A percentile compares a stretch with the other conserved stretches of the same genome.
phyloP scores from a whole-genome alignment of 2,113 vertebrate species.

The Hemichromis elongatus region DNA sequence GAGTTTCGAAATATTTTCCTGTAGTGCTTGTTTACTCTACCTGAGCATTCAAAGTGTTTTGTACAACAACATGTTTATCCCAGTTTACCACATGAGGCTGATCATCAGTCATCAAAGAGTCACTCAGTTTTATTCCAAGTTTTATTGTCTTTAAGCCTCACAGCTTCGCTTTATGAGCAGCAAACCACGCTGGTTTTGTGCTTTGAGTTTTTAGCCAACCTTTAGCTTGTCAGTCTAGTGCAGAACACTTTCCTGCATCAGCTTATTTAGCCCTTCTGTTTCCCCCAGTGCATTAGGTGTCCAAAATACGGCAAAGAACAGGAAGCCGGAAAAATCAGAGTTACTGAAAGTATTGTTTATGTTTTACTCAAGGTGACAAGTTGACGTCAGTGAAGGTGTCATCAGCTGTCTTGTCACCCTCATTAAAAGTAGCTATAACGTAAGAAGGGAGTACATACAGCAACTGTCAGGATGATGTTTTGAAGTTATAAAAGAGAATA shows the following conservation, averaged over 20 bases:
- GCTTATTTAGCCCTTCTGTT: not conserved
- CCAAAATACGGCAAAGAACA: not conserved
- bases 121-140: not conserved
- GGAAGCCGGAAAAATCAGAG: rapidly evolving
- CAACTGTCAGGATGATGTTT: not conserved
- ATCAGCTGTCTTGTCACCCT: not conserved
- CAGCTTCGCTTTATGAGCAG: not conserved
- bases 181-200: not conserved
- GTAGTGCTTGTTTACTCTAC: not conserved
- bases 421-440: not conserved
- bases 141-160: not conserved
- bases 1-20: no score
- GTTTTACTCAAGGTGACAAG: not conserved
- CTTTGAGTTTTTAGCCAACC: not conserved
- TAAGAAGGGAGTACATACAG: not conserved
- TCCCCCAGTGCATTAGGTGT: not conserved
- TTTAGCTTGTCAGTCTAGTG: not conserved
- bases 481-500: not conserved
- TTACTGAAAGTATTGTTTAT: not conserved
- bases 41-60: not conserved
- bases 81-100: not conserved
- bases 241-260: not conserved
- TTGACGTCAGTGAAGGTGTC: not conserved
- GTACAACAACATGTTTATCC: not conserved
- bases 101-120: not conserved